A percentile compares a stretch with the other conserved stretches of the same genome.
Evolutionary conservation across 1,140 invertebrate genomes (phyloP).

Genomic region (Zaprionus ghesquierei): DNA sequence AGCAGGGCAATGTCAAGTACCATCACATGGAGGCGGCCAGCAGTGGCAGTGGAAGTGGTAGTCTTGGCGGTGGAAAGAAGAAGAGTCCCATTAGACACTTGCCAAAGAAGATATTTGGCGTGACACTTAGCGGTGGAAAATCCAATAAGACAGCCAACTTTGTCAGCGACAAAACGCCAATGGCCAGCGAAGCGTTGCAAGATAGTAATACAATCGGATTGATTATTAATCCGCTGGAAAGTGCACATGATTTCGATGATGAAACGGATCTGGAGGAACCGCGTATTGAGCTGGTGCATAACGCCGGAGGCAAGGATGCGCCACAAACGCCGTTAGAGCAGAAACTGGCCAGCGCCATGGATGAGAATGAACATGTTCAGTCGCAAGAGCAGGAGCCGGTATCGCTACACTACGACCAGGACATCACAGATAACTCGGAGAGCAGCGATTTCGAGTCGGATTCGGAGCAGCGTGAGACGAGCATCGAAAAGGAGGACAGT

Average conservation of each 20-base stretch:
- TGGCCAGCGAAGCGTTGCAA: conserved; percentile 46
- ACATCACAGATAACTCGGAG: conserved; percentile 76
- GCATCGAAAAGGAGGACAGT: conserved; percentile 79
- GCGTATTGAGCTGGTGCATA: conserved; percentile 51
- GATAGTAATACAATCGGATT: conserved; percentile 82
- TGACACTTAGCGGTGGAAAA: conserved; percentile 81
- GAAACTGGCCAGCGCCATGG: conserved; percentile 65
- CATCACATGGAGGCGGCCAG: conserved; percentile 85
- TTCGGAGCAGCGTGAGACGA: conserved; percentile 73
- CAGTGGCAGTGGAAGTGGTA: conserved; percentile 42
- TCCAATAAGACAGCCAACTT: conserved; percentile 78
- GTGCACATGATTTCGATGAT: conserved; percentile 75
- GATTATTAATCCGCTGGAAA: conserved; percentile 84
- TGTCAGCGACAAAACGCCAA: conserved; percentile 66
- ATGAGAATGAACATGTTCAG: conserved; percentile 45
- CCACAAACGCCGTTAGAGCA: conserved; percentile 56
- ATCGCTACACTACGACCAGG: conserved; percentile 60
- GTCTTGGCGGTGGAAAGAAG: conserved; percentile 53
- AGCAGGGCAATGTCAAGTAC: conserved; percentile 93
- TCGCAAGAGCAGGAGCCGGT: conserved; percentile 20
- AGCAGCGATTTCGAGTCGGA: conserved; percentile 79
- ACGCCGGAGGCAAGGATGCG: conserved; percentile 34
- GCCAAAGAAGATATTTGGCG: conserved; percentile 82
- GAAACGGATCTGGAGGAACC: conserved; percentile 73
- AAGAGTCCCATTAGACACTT: conserved; percentile 78